Conservation (phyloP, 1,140 invertebrate species). For the Babylonia areolata region DNA sequence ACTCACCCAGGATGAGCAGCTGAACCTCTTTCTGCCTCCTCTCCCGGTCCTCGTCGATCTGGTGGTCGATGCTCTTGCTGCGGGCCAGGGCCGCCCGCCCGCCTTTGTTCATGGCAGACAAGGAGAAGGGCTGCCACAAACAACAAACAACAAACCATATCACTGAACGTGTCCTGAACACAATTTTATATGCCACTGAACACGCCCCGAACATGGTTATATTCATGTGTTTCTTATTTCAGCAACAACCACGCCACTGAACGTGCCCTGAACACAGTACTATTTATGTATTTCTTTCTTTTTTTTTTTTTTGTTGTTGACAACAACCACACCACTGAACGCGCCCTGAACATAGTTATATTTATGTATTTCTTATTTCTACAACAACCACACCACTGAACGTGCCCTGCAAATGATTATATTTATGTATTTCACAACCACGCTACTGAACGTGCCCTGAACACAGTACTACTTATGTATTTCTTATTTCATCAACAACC, state of each 20-base stretch:
- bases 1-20: slow-evolving; percentile 66
- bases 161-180: background rate
- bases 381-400: no score
- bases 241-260: no score
- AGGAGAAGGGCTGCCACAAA: slow-evolving; percentile 53
- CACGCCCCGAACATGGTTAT: background rate
- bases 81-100: slow-evolving; percentile 61
- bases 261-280: no score
- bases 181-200: background rate
- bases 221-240: background rate
- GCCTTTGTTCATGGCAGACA: slow-evolving; percentile 56
- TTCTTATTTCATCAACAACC: background rate
- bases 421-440: no score
- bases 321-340: background rate
- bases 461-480: background rate
- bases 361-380: background rate
- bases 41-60: slow-evolving; percentile 68
- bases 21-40: slow-evolving; percentile 64
- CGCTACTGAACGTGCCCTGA: no score
- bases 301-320: no score
- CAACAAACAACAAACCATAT: background rate
- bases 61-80: slow-evolving; percentile 69
- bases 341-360: background rate
- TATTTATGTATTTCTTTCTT: no score
- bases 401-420: no score